A percentile compares a stretch with the other conserved stretches of the same genome.
Conservation (phyloP, 2,113 vertebrate genomes). For the Neotragus pygmaeus region DNA sequence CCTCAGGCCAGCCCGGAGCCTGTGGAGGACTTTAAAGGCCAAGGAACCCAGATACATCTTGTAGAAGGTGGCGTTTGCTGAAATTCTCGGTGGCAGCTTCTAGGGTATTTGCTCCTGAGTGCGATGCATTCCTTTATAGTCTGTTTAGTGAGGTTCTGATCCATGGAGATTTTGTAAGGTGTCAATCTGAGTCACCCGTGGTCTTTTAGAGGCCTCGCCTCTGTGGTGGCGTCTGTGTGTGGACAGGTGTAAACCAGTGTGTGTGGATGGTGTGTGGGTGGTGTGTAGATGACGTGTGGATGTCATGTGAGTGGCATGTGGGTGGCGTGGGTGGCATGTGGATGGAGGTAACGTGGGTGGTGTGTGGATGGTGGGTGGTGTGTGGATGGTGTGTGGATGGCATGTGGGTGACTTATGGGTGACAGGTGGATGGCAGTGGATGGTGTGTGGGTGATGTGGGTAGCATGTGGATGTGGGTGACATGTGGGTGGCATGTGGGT, state of each 20-base stretch:
- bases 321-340: rapidly evolving
- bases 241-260: not conserved
- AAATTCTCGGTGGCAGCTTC: rapidly evolving
- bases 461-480: too few relatives aligned
- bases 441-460: rapidly evolving
- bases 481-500: rapidly evolving
- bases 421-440: too few relatives aligned
- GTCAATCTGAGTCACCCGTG: rapidly evolving
- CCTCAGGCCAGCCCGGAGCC: not conserved
- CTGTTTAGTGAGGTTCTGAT: rapidly evolving
- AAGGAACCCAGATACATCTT: rapidly evolving
- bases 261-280: rapidly evolving
- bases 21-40: rapidly evolving
- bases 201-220: not conserved
- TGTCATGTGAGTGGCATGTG: rapidly evolving
- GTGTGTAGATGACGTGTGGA: rapidly evolving
- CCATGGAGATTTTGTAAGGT: rapidly evolving
- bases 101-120: rapidly evolving
- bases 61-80: rapidly evolving
- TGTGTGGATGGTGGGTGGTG: rapidly evolving
- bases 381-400: rapidly evolving
- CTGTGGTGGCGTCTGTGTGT: not conserved
- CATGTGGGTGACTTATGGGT: rapidly evolving
- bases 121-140: rapidly evolving
- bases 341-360: rapidly evolving